A percentile compares a stretch with the other conserved stretches of the same genome.
Conservation (phyloP, 2,888 invertebrate genomes). For the Bombyx huttoni region DNA sequence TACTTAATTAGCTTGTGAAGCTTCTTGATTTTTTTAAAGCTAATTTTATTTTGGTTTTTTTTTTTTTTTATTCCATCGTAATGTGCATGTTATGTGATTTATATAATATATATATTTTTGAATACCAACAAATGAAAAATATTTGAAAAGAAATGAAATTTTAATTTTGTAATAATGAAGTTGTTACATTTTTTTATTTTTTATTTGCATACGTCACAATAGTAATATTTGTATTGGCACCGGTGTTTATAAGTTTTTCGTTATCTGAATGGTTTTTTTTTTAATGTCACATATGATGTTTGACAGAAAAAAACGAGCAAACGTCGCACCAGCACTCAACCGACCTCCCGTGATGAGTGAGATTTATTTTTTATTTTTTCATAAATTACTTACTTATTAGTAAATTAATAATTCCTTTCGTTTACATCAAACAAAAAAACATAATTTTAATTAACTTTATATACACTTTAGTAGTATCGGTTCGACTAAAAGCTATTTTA, state of each 20-base stretch:
- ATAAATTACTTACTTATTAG: neutral
- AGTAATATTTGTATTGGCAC: slow-evolving; percentile 68
- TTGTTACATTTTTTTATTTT: neutral
- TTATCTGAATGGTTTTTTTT: slow-evolving; percentile 21
- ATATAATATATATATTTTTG: neutral
- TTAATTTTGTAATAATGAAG: no score
- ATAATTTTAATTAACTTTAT: no score
- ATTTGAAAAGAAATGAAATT: neutral
- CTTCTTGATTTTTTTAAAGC: slow-evolving; percentile 26
- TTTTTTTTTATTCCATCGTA: neutral
- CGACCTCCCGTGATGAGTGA: slow-evolving; percentile 53
- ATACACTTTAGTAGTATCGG: no score
- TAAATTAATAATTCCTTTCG: no score
- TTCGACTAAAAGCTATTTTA: neutral
- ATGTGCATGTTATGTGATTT: neutral
- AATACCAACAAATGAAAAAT: neutral
- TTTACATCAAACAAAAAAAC: neutral
- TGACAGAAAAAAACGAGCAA: slow-evolving; percentile 62
- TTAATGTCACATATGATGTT: slow-evolving; percentile 22
- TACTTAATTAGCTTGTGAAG: slow-evolving; percentile 38
- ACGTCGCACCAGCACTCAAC: slow-evolving; percentile 49
- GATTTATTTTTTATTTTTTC: neutral
- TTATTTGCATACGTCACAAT: slow-evolving; percentile 37
- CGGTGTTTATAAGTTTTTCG: slow-evolving; percentile 40
- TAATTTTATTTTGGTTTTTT: no score